Percentiles rank a stretch among this genome's conserved stretches.
Evolutionary conservation across 2,797 vertebrate genomes (phyloP).

Genomic region (Ataeniobius toweri): DNA sequence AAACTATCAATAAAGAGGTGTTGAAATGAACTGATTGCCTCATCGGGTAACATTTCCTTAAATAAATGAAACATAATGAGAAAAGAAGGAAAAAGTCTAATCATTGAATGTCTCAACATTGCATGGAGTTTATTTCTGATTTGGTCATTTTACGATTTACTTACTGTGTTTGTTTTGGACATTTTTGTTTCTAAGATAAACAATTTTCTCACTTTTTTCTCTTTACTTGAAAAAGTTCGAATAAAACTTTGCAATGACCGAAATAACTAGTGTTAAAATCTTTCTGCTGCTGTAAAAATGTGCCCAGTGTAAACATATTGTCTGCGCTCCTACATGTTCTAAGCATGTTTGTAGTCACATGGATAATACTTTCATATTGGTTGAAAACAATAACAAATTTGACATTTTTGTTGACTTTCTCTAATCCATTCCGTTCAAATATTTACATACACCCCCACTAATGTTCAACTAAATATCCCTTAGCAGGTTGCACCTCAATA

Average conservation of each 20-base stretch:
- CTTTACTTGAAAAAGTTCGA: neutral
- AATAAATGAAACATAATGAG: neutral
- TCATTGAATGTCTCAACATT: neutral
- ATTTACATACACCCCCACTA: too few species aligned
- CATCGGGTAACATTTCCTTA: neutral
- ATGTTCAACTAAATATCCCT: too few species aligned
- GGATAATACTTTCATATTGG: neutral
- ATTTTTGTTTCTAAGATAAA: too few species aligned
- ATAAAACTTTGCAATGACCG: neutral
- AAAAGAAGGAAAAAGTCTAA: neutral
- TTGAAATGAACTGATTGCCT: neutral
- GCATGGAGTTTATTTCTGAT: neutral
- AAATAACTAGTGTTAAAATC: neutral
- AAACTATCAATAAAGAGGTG: neutral
- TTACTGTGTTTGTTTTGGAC: neutral
- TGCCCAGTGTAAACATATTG: neutral
- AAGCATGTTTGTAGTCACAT: neutral
- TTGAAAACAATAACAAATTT: too few species aligned
- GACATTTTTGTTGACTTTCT: too few species aligned
- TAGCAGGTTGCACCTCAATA: too few species aligned
- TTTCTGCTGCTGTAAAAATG: neutral
- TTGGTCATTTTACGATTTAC: too few species aligned
- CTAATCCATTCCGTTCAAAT: too few species aligned
- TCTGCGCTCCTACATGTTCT: neutral
- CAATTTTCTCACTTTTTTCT: neutral